Base-by-base conservation (phyloP, 1,140 invertebrate genomes). In the Drosophila pruinosa region DNA sequence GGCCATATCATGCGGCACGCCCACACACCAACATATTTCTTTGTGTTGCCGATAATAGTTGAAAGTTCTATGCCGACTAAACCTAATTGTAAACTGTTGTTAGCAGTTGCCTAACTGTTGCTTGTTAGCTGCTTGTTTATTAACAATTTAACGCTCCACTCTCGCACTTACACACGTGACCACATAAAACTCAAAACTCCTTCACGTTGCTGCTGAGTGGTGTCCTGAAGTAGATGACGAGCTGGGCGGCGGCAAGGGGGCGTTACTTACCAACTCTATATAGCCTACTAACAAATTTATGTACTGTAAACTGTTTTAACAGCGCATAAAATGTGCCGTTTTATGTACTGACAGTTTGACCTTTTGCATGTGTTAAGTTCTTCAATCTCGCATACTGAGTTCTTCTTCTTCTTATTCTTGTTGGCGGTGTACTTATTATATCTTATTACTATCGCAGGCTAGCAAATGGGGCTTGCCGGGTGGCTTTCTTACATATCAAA, bases 21-120 rank as follows among this genome's bases (percentile, higher is more conserved):
- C 21, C 38, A 50, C 45, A 56, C 31, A 19, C 38, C 39, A 14
- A n/a, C n/a, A n/a, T n/a, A n/a, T n/a, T n/a, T n/a, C n/a, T 50
- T n/a, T 31, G 12, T 54, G 59, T 63, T 65, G 69, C 68, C 80
- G 81, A 77, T 64, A 74, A 54, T 74, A 85, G 82, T 85, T 85
- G 82, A 86, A 85, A 85, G 81, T 85, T 72, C 47, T 68, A 36
- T 22, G 62, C 47, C 47, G 62, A 58, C 53, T 41, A 64, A 68
- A 68, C 81, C 81, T 85, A 85, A 85, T 85, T 85, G 81, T 85
- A 85, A 85, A 85, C 81, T 85, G 82, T 75, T 85, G 81, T 81
- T 81, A 67, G 81, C 76, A 70, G 63, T 72, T 65, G 72, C 73
- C 74, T 81, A 85, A 85, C 81, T 77, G 81, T 71, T 77, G 81